Percentiles rank a stretch among this genome's conserved stretches.
phyloP scores from a whole-genome alignment of 1,140 invertebrate genomes.

The Zaprionus gabonicus region DNA sequence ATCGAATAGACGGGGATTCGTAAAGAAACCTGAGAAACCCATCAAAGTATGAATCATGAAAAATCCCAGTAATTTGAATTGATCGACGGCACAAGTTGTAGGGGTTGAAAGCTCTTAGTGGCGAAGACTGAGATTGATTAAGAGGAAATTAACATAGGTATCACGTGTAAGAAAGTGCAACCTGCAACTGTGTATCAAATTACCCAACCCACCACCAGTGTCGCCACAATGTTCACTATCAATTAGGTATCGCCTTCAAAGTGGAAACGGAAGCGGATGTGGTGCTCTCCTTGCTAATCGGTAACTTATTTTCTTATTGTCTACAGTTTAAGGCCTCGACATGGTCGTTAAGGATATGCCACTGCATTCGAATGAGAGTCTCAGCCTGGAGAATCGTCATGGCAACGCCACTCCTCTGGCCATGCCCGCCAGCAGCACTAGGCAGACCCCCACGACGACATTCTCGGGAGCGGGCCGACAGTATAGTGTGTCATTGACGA shows the following conservation, averaged over 20 bases:
- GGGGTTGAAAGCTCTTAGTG: conserved; percentile 71
- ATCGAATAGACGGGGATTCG: background rate
- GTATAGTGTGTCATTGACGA: conserved; percentile 64
- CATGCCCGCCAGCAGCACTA: conserved; percentile 20
- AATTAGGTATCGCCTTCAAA: conserved; percentile 23
- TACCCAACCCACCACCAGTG: conserved; percentile 36
- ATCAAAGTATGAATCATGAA: background rate
- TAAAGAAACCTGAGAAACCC: background rate
- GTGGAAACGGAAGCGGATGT: conserved; percentile 52
- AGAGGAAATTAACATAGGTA: conserved; percentile 1
- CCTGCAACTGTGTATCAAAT: conserved; percentile 68
- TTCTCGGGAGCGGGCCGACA: conserved; percentile 57
- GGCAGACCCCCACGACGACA: conserved; percentile 46
- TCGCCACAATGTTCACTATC: background rate
- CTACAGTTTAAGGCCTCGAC: conserved; percentile 1
- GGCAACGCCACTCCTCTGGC: conserved; percentile 23
- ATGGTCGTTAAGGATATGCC: conserved; percentile 77
- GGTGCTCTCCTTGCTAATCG: conserved; percentile 32
- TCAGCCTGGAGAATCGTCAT: conserved; percentile 67
- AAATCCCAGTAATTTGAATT: conserved; percentile 1
- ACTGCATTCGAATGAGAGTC: conserved; percentile 61
- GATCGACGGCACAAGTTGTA: background rate
- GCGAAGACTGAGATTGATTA: conserved; percentile 60
- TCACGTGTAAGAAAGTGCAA: conserved; percentile 10
- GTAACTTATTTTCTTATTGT: conserved; percentile 43